Percentiles rank a stretch among this genome's conserved stretches.
These are phyloP conservation scores for Notoglanidium macrostoma DNA, from an alignment of 2,797 vertebrate species.

Conservation along the genomic window DNA sequence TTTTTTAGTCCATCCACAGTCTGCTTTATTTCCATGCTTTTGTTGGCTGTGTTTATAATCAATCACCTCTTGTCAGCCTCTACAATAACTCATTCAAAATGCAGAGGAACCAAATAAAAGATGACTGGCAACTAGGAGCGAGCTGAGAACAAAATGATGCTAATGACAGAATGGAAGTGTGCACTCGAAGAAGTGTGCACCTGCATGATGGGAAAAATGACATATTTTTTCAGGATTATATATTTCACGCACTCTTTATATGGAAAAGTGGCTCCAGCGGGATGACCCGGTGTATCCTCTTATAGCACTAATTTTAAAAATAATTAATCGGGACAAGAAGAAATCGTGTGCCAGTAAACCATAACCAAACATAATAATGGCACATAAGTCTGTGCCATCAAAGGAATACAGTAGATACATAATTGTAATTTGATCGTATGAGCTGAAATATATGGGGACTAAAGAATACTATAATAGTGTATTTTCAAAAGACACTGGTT, in stretches of 20 bases:
- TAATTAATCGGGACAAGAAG: neutral
- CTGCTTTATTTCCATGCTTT: neutral
- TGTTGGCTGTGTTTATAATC: conserved; percentile 34
- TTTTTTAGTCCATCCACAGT: neutral
- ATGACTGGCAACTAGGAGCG: neutral
- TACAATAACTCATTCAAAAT: conserved; percentile 18
- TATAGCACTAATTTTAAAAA: neutral
- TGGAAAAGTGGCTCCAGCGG: neutral
- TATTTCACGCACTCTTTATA: neutral
- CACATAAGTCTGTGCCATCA: neutral
- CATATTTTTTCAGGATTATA: neutral
- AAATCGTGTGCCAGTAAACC: neutral
- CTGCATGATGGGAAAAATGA: neutral
- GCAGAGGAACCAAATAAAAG: neutral
- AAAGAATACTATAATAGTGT: neutral
- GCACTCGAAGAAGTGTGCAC: neutral
- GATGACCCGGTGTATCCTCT: neutral
- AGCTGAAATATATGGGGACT: neutral
- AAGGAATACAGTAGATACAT: neutral
- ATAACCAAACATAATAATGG: neutral
- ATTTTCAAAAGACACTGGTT: neutral
- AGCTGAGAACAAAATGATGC: neutral
- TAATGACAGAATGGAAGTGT: neutral
- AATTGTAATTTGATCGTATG: neutral
- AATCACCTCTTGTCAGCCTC: conserved; percentile 11